These are phyloP conservation scores for Wasmannia auropunctata DNA, from an alignment of 1,140 invertebrate genomes.

Conservation along the genomic window DNA sequence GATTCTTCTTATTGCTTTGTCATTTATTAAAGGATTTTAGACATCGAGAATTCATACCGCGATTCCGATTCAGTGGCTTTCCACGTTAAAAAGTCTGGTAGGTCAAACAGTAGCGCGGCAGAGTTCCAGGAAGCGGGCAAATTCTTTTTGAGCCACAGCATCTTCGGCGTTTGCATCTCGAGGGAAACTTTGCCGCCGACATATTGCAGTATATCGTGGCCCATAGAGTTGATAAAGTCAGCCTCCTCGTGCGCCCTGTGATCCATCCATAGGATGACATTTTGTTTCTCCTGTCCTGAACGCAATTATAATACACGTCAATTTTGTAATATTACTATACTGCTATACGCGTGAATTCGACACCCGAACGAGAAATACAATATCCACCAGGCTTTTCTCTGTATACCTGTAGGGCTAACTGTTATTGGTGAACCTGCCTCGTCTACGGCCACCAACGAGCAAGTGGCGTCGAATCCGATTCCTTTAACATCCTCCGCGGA, in stretches of 20 bases:
- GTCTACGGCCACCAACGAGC: conserved; percentile 95
- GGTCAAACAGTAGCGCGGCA: conserved; percentile 93
- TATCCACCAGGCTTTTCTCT: not conserved
- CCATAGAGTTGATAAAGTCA: conserved; percentile 91
- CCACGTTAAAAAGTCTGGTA: conserved; percentile 98
- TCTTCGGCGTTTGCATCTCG: conserved; percentile 98
- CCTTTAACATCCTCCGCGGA: conserved; percentile 89
- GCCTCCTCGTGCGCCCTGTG: conserved; percentile 95
- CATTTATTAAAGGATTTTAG: conserved; percentile 4
- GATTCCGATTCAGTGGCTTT: conserved; percentile 92
- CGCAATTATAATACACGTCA: conserved; percentile 18
- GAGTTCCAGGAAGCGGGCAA: conserved; percentile 89
- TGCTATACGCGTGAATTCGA: not conserved
- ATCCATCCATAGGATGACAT: conserved; percentile 99
- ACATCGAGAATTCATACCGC: conserved; percentile 83
- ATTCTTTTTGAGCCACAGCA: conserved; percentile 97
- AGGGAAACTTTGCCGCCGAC: conserved; percentile 96
- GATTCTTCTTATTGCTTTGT: not conserved
- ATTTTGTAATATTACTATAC: not conserved
- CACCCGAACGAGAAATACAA: not conserved
- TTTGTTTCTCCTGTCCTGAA: conserved; percentile 89
- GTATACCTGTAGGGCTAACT: conserved; percentile 90
- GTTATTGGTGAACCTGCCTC: conserved; percentile 89
- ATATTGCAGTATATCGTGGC: conserved; percentile 92
- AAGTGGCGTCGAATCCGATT: conserved; percentile 98